These are phyloP conservation scores for Atrichornis clamosus DNA, from an alignment of 2,113 vertebrate species.

Conservation along the genomic window DNA sequence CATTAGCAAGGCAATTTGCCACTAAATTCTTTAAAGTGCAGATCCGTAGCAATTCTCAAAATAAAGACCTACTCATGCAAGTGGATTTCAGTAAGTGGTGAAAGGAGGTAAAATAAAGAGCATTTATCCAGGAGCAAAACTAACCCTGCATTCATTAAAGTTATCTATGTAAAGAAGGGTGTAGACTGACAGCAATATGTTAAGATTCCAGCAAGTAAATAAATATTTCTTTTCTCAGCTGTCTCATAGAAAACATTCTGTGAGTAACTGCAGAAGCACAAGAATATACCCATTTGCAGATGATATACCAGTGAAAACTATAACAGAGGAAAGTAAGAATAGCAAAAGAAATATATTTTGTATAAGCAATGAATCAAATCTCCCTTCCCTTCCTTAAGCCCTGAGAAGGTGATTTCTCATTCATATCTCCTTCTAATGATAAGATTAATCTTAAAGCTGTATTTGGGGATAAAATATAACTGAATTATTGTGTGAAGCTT, in stretches of 20 bases:
- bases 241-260: not conserved
- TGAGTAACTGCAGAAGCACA: not conserved
- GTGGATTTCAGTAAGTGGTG: not conserved
- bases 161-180: not conserved
- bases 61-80: not conserved
- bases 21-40: not conserved
- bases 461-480: not conserved
- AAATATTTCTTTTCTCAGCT: not conserved
- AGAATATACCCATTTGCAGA: not conserved
- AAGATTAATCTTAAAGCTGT: not conserved
- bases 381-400: not conserved
- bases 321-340: not conserved
- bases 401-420: not conserved
- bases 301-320: not conserved
- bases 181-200: not conserved
- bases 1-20: constrained; percentile 9
- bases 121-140: not conserved
- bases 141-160: not conserved
- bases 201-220: not conserved
- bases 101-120: not conserved
- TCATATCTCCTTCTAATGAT: not conserved
- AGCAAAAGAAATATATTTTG: not conserved
- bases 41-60: not conserved
- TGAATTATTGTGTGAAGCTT: not conserved
- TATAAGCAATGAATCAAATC: not conserved